Base-by-base conservation (phyloP, 2,113 vertebrate species). In the Otolemur garnettii region DNA sequence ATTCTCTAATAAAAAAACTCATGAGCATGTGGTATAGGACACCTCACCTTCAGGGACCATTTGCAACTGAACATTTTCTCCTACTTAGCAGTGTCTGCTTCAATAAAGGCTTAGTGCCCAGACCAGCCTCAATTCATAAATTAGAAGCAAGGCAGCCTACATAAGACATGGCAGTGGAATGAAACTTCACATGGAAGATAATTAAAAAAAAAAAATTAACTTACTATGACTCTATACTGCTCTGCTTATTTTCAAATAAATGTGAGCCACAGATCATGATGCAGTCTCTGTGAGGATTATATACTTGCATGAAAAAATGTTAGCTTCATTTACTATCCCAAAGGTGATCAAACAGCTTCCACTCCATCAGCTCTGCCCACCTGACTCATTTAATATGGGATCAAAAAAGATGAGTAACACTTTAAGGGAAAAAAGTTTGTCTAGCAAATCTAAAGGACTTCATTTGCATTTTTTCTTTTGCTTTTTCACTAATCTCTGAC, bases 241-340 rank as follows among this genome's bases (percentile, higher is more conserved):
- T 82, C 26, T 82, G 18, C 57, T 87, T 60, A 90, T 18, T 90
- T 92, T 95, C 17, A 83, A 60, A 91, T 88, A 82, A n/a, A 57
- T n/a, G 18, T 89, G 30, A 88, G 42, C 15, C 55, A 83, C 71
- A 83, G 10, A 60, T 90, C 28, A 69, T 35, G n/a, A 78, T 33
- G 28, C 35, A 82, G 45, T 81, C n/a, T 24, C 87, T 42, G 8
- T 4, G n/a, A 21, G 57, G 78, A 82, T 2, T 19, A 78, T 5
- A 10, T 4, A 38, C 7, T 74, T 68, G 19, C 55, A 83, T 38
- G n/a, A 50, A 90, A 90, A 81, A 78, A 35, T 57, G 13, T 72
- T 74, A 69, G 21, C 68, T 85, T 77, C 33, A 33, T 94, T 90
- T 79, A 74, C 13, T 90, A 0, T 75, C 79, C 50, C 35, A 62